Evolutionary conservation across 1,140 invertebrate genomes (phyloP), one percentile per base, ranked within the genome.

Genomic region (Mylabris phalerata): DNA sequence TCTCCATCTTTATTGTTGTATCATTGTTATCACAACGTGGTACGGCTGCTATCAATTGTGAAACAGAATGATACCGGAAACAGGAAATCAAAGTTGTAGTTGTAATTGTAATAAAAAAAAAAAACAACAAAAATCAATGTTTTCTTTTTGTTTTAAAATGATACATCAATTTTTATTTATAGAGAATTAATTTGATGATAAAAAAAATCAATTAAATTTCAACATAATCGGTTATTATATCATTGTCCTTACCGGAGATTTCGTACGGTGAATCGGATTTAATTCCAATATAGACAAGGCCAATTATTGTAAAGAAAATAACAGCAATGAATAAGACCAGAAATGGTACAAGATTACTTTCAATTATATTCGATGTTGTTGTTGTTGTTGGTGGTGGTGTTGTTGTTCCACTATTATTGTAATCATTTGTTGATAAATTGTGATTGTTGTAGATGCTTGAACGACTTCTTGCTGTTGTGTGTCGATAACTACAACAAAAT

Each of bases 271-370:
- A 66, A 59, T 70, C 51, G 39, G 64, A 63, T 62, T 63, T 78
- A 69, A 81, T 82, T 64, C 84, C 83, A 70, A 85, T 76, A 72
- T 87, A 87, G 73, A 84, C 77, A 62, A 86, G 77, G 50, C 81
- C 81, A 68, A 87, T 73, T 60, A 79, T 70, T 67, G 81, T 75
- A 74, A 87, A 86, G 77, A 87, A 86, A 65, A 83, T 71, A 52
- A 79, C 78, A 11, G 83, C 77, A 39, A 81, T 73, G 7, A 75
- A 78, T 57, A 86, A 77, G 13, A 87, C 77, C 41, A 80, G 75
- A 66, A 84, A 79, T 2, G 85, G 85, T 10, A 86, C 78, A 45
- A 85, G 71, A 65, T 86, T 85, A 63, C 83, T 81, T 61, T 80
- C 80, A 45, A 78, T 67, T 26, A 78, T 76, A 32, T 32, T 32